phyloP scores from a whole-genome alignment of 2,797 vertebrate species.

The Sternarchorhynchus goeldii region DNA sequence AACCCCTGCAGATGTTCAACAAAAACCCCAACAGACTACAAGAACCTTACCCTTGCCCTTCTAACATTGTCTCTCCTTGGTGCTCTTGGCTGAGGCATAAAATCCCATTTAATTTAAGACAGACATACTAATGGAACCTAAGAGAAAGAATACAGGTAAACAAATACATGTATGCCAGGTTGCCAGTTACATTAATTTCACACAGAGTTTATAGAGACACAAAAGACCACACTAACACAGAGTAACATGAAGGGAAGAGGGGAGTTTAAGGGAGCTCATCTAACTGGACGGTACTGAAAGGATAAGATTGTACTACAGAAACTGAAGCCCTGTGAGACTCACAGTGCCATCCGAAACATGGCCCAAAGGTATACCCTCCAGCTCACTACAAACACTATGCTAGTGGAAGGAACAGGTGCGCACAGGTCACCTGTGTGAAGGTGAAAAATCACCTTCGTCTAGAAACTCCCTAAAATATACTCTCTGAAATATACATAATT shows the following conservation, averaged over 20 bases:
- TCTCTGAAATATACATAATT: not conserved
- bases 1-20: slow-evolving; percentile 75
- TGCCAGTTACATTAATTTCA: slow-evolving; percentile 62
- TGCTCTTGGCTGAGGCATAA: slow-evolving; percentile 85
- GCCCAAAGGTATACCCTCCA: not conserved
- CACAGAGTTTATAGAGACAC: slow-evolving; percentile 67
- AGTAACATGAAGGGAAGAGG: slow-evolving; percentile 59
- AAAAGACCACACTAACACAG: slow-evolving; percentile 69
- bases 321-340: slow-evolving; percentile 67
- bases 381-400: not conserved
- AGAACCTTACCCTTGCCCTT: slow-evolving; percentile 99
- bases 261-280: slow-evolving; percentile 67
- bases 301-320: slow-evolving; percentile 74
- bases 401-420: not conserved
- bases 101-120: slow-evolving; percentile 98
- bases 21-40: slow-evolving; percentile 88
- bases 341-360: slow-evolving; percentile 35
- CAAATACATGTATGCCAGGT: slow-evolving; percentile 81
- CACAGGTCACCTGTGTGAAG: not conserved
- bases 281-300: slow-evolving; percentile 77
- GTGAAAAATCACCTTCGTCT: not conserved
- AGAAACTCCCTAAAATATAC: not conserved
- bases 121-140: slow-evolving; percentile 99
- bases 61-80: slow-evolving; percentile 87
- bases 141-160: slow-evolving; percentile 99